Percentiles rank a stretch among this genome's conserved stretches.
These are phyloP conservation scores for Drosophila cognata DNA, from an alignment of 2,888 invertebrate species.

Conservation along the genomic window DNA sequence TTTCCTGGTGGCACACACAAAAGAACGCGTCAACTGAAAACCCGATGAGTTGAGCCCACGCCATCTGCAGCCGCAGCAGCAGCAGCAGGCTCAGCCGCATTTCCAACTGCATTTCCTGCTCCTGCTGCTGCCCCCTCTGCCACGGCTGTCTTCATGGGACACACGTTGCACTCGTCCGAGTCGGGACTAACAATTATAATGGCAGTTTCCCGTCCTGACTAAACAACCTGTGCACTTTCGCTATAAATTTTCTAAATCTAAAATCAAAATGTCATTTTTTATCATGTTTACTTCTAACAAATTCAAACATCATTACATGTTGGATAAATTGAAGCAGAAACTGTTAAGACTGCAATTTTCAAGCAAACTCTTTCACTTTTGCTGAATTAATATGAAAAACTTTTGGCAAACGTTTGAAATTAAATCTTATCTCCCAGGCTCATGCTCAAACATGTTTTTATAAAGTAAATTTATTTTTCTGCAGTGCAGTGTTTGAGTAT, in stretches of 20 bases:
- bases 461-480: neutral
- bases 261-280: neutral
- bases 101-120: conserved; percentile 36
- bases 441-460: neutral
- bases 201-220: conserved; percentile 53
- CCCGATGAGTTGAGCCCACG: conserved; percentile 30
- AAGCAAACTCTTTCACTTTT: neutral
- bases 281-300: neutral
- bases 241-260: neutral
- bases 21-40: conserved; percentile 41
- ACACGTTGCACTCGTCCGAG: conserved; percentile 55
- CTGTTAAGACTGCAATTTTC: neutral
- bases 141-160: conserved; percentile 3
- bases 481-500: conserved; percentile 1
- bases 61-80: neutral
- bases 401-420: neutral
- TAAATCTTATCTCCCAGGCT: neutral
- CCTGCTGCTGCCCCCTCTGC: neutral
- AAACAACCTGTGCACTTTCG: conserved; percentile 10
- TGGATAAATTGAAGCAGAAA: neutral
- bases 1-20: conserved; percentile 29
- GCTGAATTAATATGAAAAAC: neutral
- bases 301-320: neutral
- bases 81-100: conserved; percentile 4
- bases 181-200: conserved; percentile 65